These are phyloP conservation scores for Anastrepha obliqua DNA, from an alignment of 1,140 invertebrate genomes.

Conservation along the genomic window DNA sequence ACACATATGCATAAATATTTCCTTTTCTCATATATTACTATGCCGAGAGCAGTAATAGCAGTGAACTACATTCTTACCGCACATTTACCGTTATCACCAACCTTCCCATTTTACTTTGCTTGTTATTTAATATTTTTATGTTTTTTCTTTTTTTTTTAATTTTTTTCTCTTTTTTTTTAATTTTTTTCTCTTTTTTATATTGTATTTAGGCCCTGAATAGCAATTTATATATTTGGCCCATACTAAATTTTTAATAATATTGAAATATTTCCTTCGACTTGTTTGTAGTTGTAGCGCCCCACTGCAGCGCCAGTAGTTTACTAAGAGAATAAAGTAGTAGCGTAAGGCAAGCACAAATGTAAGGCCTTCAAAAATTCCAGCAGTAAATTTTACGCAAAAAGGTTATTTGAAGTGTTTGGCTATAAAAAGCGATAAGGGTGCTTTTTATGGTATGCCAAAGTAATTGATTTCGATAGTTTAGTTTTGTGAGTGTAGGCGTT, in stretches of 20 bases:
- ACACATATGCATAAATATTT: background rate
- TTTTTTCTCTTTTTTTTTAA: background rate
- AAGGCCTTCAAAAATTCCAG: background rate
- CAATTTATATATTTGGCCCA: slow-evolving; percentile 45
- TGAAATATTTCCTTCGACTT: slow-evolving; percentile 55
- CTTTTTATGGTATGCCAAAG: slow-evolving; percentile 47
- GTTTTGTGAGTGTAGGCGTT: background rate
- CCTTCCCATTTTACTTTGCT: background rate
- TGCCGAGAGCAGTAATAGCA: too few species aligned
- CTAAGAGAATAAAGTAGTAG: background rate
- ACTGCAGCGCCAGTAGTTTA: slow-evolving; percentile 24
- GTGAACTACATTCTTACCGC: background rate
- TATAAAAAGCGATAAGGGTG: slow-evolving; percentile 13
- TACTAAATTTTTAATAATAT: slow-evolving; percentile 57
- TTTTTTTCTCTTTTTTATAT: background rate
- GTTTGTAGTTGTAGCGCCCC: background rate
- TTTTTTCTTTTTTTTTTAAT: background rate
- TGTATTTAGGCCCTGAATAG: background rate
- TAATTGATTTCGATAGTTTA: slow-evolving; percentile 46
- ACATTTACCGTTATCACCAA: slow-evolving; percentile 8
- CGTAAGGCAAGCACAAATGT: background rate
- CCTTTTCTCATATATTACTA: background rate
- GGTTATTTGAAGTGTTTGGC: background rate
- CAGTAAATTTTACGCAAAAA: background rate
- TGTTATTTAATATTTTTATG: background rate